Conservation (phyloP, 1,140 invertebrate species). For the Stratiolaelaps scimitus region DNA sequence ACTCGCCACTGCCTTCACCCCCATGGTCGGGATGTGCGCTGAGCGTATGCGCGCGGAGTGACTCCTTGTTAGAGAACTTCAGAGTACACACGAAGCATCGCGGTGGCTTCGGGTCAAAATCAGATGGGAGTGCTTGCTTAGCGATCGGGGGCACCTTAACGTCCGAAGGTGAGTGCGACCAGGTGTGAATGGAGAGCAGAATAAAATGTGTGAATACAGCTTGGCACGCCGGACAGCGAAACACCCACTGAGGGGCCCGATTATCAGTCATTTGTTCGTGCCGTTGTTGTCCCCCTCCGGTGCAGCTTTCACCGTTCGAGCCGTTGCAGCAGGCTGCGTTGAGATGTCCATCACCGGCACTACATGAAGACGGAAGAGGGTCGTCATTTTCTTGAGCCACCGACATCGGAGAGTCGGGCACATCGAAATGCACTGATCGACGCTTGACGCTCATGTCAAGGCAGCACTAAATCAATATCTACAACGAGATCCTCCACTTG, state of each 20-base stretch:
- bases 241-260: slow-evolving; percentile 10
- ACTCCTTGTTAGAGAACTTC: slow-evolving; percentile 15
- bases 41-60: not conserved
- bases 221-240: slow-evolving; percentile 16
- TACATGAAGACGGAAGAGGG: too few species aligned
- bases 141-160: slow-evolving; percentile 11
- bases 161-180: slow-evolving; percentile 2
- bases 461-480: not conserved
- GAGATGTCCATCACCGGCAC: too few species aligned
- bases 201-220: slow-evolving; percentile 23
- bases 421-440: slow-evolving; percentile 27
- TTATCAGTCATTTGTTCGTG: too few species aligned
- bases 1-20: not conserved
- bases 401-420: not conserved
- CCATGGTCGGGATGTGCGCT: not conserved
- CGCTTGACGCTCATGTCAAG: not conserved
- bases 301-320: too few species aligned
- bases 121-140: not conserved
- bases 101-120: slow-evolving; percentile 22
- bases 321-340: too few species aligned
- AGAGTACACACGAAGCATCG: slow-evolving; percentile 19
- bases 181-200: slow-evolving; percentile 6
- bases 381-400: too few species aligned
- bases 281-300: too few species aligned
- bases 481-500: too few species aligned